These are phyloP conservation scores for Macaria notata DNA, from an alignment of 2,888 invertebrate genomes.

Conservation along the genomic window DNA sequence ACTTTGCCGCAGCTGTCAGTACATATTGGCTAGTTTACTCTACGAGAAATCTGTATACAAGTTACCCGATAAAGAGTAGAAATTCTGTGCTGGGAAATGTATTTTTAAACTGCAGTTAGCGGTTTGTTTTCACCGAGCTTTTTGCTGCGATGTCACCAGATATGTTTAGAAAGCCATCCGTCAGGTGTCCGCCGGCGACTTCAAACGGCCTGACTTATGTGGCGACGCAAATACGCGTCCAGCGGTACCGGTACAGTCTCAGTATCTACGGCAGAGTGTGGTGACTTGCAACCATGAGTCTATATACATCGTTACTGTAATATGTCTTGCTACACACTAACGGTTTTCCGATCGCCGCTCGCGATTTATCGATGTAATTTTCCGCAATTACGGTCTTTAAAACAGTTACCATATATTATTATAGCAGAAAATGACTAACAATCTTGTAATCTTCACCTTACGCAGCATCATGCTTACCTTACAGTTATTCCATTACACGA, in stretches of 20 bases:
- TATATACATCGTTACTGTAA: too few relatives aligned
- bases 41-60: conserved; percentile 44
- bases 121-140: conserved; percentile 73
- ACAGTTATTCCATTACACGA: not conserved
- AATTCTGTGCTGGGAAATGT: conserved; percentile 50
- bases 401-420: conserved; percentile 1
- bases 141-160: conserved; percentile 62
- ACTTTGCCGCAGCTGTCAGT: not conserved
- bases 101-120: conserved; percentile 71
- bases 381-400: conserved; percentile 11
- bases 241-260: conserved; percentile 17
- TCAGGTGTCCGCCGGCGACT: conserved; percentile 68
- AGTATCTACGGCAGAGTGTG: conserved; percentile 14
- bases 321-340: conserved; percentile 4
- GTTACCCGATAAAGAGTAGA: conserved; percentile 46
- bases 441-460: conserved; percentile 2
- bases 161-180: conserved; percentile 78
- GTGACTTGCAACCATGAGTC: conserved; percentile 32
- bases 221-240: conserved; percentile 45
- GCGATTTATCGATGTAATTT: conserved; percentile 23
- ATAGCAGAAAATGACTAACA: conserved; percentile 1
- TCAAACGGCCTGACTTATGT: conserved; percentile 64
- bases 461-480: not conserved
- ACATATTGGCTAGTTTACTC: conserved; percentile 25
- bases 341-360: conserved; percentile 16